Evolutionary conservation across 1,140 invertebrate genomes (phyloP), one percentile per base, ranked within the genome.

Genomic region (Tetraneura akinire): DNA sequence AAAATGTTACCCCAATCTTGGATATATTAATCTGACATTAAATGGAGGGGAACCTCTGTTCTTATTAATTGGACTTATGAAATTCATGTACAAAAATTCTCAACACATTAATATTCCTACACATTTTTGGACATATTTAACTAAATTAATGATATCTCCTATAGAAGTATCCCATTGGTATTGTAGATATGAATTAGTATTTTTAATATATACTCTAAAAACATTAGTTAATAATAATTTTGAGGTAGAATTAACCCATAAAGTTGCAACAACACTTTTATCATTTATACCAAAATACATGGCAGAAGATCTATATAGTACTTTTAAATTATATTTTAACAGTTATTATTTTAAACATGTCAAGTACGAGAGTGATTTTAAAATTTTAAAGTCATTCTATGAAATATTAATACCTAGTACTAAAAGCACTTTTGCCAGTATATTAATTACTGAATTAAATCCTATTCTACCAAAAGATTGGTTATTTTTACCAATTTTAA

Each of bases 401-500:
- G 51, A 78, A 47, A 6, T 78, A 62, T 13, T 78, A 2, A 47
- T 78, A 78, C 74, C 51, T 21, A 60, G 18, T 62, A 6, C 23
- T 1, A 62, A 60, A 62, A 78, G 74, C 14, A 78, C 53, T 11
- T 26, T 21, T 62, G 21, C 32, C 2, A 78, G 23, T 60, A 62
- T 78, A 60, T 47, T 78, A 78, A 60, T 78, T 45, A 78, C 55
- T 18, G 74, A 78, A 60, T 26, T 78, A 5, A 29, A 78, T 29
- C 53, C 74, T 1, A 81, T 82, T 18, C 80, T 85, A 11, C 83
- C 84, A 10, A 76, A 80, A 18, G 84, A 85, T 80, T 85, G 84
- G 85, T 64, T 82, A 11, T 85, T 84, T 73, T 64, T 84, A 60
- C 84, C 84, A 18, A 83, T 85, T 37, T 16, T 84, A n/a, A 81